Evolutionary conservation across 1,140 invertebrate genomes (phyloP).

Genomic region (Bombus haemorrhoidalis): DNA sequence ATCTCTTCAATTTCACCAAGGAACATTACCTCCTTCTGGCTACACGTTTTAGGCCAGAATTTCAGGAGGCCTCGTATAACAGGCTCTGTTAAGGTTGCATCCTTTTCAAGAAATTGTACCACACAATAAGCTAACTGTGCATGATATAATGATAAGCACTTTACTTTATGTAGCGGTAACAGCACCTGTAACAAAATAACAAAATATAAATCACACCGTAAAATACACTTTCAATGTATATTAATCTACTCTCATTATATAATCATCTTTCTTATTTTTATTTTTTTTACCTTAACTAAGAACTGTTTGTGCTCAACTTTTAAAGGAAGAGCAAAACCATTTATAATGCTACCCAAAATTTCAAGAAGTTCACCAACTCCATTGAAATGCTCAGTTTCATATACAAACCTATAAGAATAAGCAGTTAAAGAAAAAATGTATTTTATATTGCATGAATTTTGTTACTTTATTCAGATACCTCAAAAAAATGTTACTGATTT

Average conservation of each 20-base stretch:
- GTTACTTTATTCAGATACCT: constrained; percentile 81
- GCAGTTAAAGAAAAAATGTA: constrained; percentile 55
- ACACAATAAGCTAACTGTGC: constrained; percentile 99
- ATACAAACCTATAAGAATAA: constrained; percentile 93
- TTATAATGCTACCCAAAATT: constrained; percentile 99
- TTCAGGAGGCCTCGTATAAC: constrained; percentile 98
- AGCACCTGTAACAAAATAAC: constrained; percentile 86
- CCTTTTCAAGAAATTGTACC: constrained; percentile 99
- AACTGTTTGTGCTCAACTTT: constrained; percentile 99
- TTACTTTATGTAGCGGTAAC: constrained; percentile 98
- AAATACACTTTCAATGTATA: background rate
- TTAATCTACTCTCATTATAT: background rate
- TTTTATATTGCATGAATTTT: background rate
- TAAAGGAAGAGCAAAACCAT: constrained; percentile 98
- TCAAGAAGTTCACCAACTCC: constrained; percentile 99
- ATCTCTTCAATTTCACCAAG: constrained; percentile 99
- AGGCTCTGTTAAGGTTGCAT: constrained; percentile 97
- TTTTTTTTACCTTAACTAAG: constrained; percentile 90
- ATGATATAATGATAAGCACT: constrained; percentile 96
- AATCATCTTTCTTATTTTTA: background rate
- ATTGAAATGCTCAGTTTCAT: constrained; percentile 99
- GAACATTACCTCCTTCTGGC: constrained; percentile 99
- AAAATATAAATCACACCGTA: background rate
- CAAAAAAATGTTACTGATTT: constrained; percentile 99
- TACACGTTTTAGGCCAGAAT: constrained; percentile 99